These are phyloP conservation scores for Rhipidura dahli DNA, from an alignment of 2,113 vertebrate genomes.

Conservation along the genomic window DNA sequence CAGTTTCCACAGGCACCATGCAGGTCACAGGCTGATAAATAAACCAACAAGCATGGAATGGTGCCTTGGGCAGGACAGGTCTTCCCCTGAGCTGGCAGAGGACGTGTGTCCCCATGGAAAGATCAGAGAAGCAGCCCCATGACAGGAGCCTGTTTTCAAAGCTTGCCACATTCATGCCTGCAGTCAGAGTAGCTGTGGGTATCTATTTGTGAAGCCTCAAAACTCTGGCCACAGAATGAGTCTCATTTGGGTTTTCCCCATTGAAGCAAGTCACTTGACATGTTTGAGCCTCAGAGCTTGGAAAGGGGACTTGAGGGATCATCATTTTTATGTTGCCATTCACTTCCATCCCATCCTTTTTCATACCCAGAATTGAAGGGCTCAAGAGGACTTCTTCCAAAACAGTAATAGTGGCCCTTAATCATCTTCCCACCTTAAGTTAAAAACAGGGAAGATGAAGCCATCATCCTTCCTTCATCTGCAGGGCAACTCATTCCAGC, in stretches of 20 bases:
- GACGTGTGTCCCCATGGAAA: not conserved
- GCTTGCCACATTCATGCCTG: rapidly evolving
- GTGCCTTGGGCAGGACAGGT: not conserved
- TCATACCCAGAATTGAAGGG: not conserved
- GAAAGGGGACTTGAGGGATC: not conserved
- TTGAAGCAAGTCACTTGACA: not conserved
- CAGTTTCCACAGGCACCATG: not conserved
- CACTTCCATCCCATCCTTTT: not conserved
- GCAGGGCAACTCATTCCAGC: not conserved
- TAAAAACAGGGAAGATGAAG: not conserved
- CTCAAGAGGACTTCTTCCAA: not conserved
- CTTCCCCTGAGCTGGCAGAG: not conserved
- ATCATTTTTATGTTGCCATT: not conserved
- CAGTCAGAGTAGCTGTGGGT: not conserved
- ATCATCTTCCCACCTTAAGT: not conserved
- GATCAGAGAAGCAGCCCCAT: not conserved
- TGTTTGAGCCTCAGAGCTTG: not conserved
- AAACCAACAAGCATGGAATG: not conserved
- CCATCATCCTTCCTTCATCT: not conserved
- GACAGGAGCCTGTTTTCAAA: not conserved
- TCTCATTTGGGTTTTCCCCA: not conserved
- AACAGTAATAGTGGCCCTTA: not conserved
- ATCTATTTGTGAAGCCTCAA: not conserved
- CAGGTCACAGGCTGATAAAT: not conserved
- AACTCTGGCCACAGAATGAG: not conserved